Evolutionary conservation across 2,113 vertebrate species (phyloP), one percentile per base, ranked within the genome.

Genomic region (Protobothrops flavoviridis): DNA sequence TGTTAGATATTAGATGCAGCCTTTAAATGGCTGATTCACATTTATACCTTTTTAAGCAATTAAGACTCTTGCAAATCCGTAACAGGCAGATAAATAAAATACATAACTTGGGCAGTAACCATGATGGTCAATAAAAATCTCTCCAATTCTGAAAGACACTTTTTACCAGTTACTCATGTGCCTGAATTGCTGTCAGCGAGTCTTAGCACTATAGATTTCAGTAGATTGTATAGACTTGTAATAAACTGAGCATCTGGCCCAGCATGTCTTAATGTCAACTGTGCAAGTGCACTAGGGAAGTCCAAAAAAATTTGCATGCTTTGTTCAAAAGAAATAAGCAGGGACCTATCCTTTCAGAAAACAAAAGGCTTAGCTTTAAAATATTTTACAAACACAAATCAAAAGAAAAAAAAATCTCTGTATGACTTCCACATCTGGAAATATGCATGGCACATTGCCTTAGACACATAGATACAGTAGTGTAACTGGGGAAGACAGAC

Each of bases 241-340:
- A 93, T 74, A 91, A 96, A 87, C 33, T 91, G 91, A 94, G 88
- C 92, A 92, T 95, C 94, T 96, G 94, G 91, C 86, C 91, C 95
- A 26, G 48, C 24, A 89, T 52, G 26, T 50, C 91, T 95, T 69
- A 91, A 81, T 81, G 33, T 81, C 69, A 81, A 81, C 33, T 43
- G 74, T 20, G 17, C 57, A 87, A 57, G 50, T 0, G 69, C 45
- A 85, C 95, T 89, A 90, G 87, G 24, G 81, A 4, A 52, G 33
- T 94, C 88, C 43, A 90, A 90, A 81, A 52, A 12, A 85, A 52
- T 48, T 26, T 85, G 90, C 93, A 87, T 94, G 13, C 91, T 94
- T 89, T 90, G 20, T 90, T 64, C 88, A 92, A 95, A 89, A 43
- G 39, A 86, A 95, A 3, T 23, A 87, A 21, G 26, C 85, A 92